Conservation (phyloP, 2,113 vertebrate genomes). For the Seriola aureovittata region DNA sequence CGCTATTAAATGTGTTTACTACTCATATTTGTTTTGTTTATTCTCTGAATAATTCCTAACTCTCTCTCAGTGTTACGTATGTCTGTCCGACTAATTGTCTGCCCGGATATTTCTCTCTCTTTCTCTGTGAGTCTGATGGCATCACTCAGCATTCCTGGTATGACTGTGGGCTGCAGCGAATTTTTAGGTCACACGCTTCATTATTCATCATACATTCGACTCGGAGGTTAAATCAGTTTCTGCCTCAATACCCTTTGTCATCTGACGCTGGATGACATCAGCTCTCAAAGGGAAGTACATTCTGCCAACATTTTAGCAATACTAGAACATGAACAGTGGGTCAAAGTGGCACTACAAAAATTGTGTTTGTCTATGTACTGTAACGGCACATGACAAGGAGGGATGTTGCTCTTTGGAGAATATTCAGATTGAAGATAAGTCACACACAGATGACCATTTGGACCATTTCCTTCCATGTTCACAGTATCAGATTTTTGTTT, state of each 20-base stretch:
- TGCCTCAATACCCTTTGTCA: slow-evolving; percentile 54
- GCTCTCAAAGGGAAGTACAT: background rate
- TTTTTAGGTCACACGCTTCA: slow-evolving; percentile 76
- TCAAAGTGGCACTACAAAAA: background rate
- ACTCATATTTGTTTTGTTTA: slow-evolving; percentile 14
- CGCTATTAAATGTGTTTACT: background rate
- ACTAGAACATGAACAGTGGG: slow-evolving; percentile 15
- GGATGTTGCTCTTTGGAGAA: background rate
- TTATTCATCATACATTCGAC: slow-evolving; percentile 69
- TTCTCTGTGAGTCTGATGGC: slow-evolving; percentile 22
- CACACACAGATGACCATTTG: background rate
- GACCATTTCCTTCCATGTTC: slow-evolving; percentile 1
- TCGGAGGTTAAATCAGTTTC: slow-evolving; percentile 62
- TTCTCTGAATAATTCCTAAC: background rate
- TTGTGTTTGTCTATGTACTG: background rate
- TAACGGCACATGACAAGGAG: background rate
- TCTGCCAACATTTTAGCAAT: background rate
- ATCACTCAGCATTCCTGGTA: slow-evolving; percentile 59
- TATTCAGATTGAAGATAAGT: background rate
- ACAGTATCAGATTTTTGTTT: background rate
- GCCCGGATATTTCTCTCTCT: slow-evolving; percentile 7
- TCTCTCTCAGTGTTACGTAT: background rate
- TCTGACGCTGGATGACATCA: slow-evolving; percentile 44
- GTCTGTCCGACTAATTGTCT: slow-evolving; percentile 13
- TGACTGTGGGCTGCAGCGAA: slow-evolving; percentile 43